These are phyloP conservation scores for Leptestheria dahalacensis DNA, from an alignment of 1,140 invertebrate species.

Conservation along the genomic window DNA sequence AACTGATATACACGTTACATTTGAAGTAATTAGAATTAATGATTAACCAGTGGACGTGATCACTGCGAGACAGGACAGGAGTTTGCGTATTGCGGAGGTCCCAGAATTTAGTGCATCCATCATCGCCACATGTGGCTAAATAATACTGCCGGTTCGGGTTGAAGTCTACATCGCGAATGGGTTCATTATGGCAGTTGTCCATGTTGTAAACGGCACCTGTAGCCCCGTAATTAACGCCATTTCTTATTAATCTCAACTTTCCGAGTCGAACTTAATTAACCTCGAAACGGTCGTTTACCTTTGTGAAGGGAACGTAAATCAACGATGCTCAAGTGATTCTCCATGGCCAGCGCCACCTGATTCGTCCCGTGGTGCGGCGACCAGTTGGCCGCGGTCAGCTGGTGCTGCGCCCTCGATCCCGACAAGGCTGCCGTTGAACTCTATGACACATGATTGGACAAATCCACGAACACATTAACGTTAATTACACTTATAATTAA, in stretches of 20 bases:
- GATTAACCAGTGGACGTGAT: slow-evolving; percentile 95
- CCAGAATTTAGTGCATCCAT: slow-evolving; percentile 89
- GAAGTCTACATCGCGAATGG: slow-evolving; percentile 71
- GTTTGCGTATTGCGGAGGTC: slow-evolving; percentile 67
- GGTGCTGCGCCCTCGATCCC: slow-evolving; percentile 19
- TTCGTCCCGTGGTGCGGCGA: slow-evolving; percentile 6
- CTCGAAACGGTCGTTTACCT: too few relatives aligned
- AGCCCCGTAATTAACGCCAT: too few relatives aligned
- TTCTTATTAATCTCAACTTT: too few relatives aligned
- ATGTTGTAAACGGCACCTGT: slow-evolving; percentile 7
- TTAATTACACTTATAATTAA: too few relatives aligned
- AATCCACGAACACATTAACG: too few relatives aligned
- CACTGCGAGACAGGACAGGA: slow-evolving; percentile 60
- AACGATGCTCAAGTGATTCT: not conserved
- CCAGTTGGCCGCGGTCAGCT: slow-evolving; percentile 4
- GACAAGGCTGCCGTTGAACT: not conserved
- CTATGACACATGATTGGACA: too few relatives aligned
- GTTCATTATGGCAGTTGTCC: slow-evolving; percentile 9
- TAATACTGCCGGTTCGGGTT: slow-evolving; percentile 94
- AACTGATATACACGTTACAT: too few relatives aligned
- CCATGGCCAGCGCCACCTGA: slow-evolving; percentile 2
- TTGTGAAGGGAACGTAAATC: slow-evolving; percentile 4
- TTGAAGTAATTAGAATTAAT: too few relatives aligned
- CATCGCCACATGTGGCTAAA: slow-evolving; percentile 84
- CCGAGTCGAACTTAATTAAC: too few relatives aligned